Conservation (phyloP, 1,140 invertebrate species). For the Drosophila tropicalis region DNA sequence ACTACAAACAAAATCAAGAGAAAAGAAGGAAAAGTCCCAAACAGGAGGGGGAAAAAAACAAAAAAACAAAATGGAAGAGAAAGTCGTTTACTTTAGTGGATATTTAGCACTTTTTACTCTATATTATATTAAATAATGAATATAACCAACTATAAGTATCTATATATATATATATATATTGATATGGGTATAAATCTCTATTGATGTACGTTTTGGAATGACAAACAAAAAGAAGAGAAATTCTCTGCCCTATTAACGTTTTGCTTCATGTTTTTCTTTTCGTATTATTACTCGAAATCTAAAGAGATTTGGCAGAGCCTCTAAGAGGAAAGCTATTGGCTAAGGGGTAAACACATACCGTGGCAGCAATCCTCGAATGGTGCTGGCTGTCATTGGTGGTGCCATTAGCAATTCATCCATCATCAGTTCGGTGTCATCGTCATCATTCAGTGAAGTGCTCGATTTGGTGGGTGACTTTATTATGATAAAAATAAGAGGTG, state of each 20-base stretch:
- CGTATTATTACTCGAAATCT: not conserved
- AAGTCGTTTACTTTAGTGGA: conserved; percentile 43
- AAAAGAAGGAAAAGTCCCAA: conserved; percentile 50
- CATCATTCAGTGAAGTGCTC: conserved; percentile 87
- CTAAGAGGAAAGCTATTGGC: too few species aligned
- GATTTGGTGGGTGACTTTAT: conserved; percentile 86
- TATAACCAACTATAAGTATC: not conserved
- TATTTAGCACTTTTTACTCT: not conserved
- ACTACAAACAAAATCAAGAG: conserved; percentile 51
- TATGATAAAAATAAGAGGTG: not conserved
- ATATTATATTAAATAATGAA: not conserved
- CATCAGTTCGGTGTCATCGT: conserved; percentile 88
- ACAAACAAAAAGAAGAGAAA: not conserved
- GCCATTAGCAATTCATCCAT: conserved; percentile 89
- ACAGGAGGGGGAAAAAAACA: conserved; percentile 52
- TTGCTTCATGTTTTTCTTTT: not conserved
- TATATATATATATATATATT: too few species aligned
- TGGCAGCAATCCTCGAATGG: conserved; percentile 86
- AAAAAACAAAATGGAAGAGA: conserved; percentile 17
- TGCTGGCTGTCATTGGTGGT: conserved; percentile 87
- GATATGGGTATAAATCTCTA: too few species aligned
- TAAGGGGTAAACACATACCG: conserved; percentile 82
- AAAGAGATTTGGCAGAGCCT: not conserved
- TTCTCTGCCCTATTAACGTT: not conserved
- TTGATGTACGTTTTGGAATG: too few species aligned